These are phyloP conservation scores for Leucophora obtusa DNA, from an alignment of 2,888 invertebrate species.

Conservation along the genomic window DNA sequence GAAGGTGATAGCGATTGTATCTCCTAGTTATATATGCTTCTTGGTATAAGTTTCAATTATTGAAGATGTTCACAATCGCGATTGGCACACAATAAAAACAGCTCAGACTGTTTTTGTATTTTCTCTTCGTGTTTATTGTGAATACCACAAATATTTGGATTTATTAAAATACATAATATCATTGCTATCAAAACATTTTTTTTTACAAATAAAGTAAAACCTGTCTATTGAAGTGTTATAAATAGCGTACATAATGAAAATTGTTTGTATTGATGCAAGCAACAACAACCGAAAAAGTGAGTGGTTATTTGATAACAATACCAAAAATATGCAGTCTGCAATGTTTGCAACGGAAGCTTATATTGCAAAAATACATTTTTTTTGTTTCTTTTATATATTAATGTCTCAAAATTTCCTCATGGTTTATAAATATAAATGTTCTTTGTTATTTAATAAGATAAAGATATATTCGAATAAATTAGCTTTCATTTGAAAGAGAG, in stretches of 20 bases:
- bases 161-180: neutral
- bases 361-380: neutral
- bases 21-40: no score
- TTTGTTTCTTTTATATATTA: neutral
- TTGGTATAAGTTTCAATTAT: no score
- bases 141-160: neutral
- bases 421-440: neutral
- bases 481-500: neutral
- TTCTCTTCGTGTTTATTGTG: no score
- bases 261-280: neutral
- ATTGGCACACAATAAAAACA: no score
- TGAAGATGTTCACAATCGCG: no score
- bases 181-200: neutral
- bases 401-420: neutral
- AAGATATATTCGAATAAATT: neutral
- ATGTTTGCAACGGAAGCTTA: neutral
- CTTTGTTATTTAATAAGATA: neutral
- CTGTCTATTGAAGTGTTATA: neutral
- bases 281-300: conserved; percentile 4
- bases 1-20: no score
- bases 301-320: conserved; percentile 40
- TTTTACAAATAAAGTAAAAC: neutral
- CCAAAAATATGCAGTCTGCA: conserved; percentile 29
- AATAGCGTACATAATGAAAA: neutral
- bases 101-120: no score